Evolutionary conservation across 2,113 vertebrate species (phyloP).

Genomic region (Nannospalax galili): DNA sequence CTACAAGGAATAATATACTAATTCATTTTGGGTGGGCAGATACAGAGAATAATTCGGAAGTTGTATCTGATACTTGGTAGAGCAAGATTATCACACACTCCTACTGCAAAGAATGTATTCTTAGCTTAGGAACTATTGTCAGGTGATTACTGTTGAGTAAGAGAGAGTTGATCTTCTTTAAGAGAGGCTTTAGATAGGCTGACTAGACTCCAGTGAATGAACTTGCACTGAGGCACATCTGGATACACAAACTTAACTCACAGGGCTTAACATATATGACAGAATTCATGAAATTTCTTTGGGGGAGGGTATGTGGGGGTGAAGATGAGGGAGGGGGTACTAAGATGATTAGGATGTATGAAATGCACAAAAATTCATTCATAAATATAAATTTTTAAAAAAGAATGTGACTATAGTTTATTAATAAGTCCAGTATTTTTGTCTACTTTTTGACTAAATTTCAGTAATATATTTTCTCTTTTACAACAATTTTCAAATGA

Average conservation of each 20-base stretch:
- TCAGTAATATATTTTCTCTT: background rate
- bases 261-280: no score
- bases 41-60: background rate
- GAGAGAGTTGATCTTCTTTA: no score
- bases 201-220: no score
- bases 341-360: no score
- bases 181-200: no score
- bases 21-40: background rate
- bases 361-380: background rate
- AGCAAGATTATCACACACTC: background rate
- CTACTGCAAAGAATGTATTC: background rate
- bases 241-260: no score
- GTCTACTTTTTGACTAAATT: background rate
- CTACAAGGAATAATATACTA: background rate
- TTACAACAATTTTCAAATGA: background rate
- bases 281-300: no score
- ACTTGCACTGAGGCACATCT: no score
- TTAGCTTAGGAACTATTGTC: no score
- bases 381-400: background rate
- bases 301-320: no score
- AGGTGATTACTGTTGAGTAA: no score
- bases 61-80: background rate
- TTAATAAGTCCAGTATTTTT: background rate
- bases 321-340: no score
- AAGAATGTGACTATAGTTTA: background rate